Base-by-base conservation (phyloP, 2,888 invertebrate genomes). In the Cyclophora albipunctata region DNA sequence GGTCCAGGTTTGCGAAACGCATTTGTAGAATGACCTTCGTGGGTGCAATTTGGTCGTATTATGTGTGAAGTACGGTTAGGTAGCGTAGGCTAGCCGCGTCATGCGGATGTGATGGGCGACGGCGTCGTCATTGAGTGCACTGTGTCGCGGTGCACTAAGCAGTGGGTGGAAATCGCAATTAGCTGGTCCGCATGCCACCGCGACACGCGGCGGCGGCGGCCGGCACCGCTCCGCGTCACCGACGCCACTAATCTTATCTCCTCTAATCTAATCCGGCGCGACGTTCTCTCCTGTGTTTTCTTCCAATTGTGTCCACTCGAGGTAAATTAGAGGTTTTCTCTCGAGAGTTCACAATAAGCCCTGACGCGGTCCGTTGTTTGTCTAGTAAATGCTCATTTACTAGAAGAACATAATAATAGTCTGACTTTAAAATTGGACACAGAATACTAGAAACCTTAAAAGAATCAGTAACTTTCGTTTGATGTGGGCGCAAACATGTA, bases 231-330 rank as follows among this genome's bases (percentile, higher is more conserved):
- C 42, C 53, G 58, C 58, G 48, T 52, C 64, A 54, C 66, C 78
- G 75, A 75, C 73, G 75, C 75, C 73, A 75, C 83, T 84, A 86
- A 87, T 86, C 85, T 84, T 83, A 86, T 86, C 86, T 71, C 60
- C 66, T 63, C 79, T 86, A 86, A 87, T 87, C 85, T 82, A 86
- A 88, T 87, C 79, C 78, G 63, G 64, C 75, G 74, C 80, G 81
- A 77, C 80, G 78, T 79, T 79, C 81, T 83, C 83, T 81, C 84
- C 84, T 75, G 83, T 84, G 81, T 86, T 85, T 86, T 85, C 86
- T 85, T 85, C 77, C 81, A 86, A 83, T 85, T 83, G 85, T 83
- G 85, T 84, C 82, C 84, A 85, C 78, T 84, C 82, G 75, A 81
- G 83, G 81, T 84, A 81, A 84, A 85, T 87, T 85, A 84, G 77